A percentile compares a stretch with the other conserved stretches of the same genome.
Conservation (phyloP, 2,113 vertebrate genomes). For the Catharus bicknelli region DNA sequence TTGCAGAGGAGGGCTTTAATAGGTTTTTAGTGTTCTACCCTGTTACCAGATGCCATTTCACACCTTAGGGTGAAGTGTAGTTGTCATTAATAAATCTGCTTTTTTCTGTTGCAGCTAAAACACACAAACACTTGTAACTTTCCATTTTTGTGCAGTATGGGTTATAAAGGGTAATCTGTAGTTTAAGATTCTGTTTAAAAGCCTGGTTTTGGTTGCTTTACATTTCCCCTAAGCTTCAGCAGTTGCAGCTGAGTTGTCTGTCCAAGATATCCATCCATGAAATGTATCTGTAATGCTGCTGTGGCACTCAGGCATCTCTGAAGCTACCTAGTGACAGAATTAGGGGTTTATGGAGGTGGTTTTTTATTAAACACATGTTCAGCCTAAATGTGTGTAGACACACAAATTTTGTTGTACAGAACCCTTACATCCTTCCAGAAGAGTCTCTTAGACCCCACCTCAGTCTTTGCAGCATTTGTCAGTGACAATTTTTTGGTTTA, state of each 20-base stretch:
- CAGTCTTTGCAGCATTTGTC: accelerated
- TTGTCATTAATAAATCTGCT: neutral
- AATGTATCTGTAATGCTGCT: neutral
- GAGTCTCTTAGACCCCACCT: neutral
- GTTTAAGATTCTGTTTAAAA: neutral
- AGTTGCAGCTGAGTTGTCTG: neutral
- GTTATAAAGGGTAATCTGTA: neutral
- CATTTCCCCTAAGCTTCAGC: neutral
- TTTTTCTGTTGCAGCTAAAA: neutral
- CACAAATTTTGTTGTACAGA: neutral
- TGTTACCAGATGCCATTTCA: neutral
- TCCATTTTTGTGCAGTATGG: neutral
- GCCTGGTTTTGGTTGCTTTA: neutral
- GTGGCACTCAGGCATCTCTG: neutral
- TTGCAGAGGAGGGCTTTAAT: neutral
- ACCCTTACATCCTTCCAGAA: neutral
- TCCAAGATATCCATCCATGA: accelerated
- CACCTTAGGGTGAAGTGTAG: neutral
- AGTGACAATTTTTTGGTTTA: neutral
- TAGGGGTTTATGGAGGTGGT: accelerated
- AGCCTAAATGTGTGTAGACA: accelerated
- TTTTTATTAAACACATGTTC: neutral
- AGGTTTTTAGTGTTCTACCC: neutral
- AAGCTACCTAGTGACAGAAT: neutral
- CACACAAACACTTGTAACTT: neutral